phyloP scores from a whole-genome alignment of 2,113 vertebrate species.

The Pomatostomus ruficeps region DNA sequence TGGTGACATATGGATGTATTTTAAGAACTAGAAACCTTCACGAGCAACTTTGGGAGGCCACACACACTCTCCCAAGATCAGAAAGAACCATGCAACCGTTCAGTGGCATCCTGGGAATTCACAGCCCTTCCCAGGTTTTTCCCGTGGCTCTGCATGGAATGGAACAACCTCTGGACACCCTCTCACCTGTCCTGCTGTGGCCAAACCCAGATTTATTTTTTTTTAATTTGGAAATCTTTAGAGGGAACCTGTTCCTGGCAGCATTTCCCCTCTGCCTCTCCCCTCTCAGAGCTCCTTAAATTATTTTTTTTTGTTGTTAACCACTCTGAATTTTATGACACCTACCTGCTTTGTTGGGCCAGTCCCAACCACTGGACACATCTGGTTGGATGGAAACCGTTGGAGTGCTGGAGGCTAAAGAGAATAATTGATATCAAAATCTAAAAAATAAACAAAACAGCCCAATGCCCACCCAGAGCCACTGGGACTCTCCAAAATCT shows the following conservation, averaged over 20 bases:
- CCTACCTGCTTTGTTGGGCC: slow-evolving; percentile 81
- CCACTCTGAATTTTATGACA: background rate
- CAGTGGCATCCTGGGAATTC: background rate
- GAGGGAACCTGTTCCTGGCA: background rate
- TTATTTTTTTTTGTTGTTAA: background rate
- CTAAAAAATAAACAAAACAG: background rate
- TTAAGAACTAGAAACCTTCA: background rate
- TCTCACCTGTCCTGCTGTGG: background rate
- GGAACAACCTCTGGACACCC: background rate
- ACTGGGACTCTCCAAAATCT: background rate
- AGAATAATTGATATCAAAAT: background rate
- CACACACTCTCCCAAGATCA: background rate
- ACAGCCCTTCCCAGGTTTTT: background rate
- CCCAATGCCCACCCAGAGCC: background rate
- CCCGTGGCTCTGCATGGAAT: background rate
- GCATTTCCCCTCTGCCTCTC: background rate
- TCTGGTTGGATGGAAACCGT: slow-evolving; percentile 91
- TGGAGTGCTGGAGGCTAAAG: slow-evolving; percentile 76
- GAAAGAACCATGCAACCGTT: background rate
- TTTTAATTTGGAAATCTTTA: background rate
- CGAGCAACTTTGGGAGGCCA: background rate
- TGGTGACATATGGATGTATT: background rate
- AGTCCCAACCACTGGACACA: slow-evolving; percentile 88
- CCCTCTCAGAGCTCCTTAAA: background rate
- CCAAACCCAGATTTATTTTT: background rate